Base-by-base conservation (phyloP, 2,888 invertebrate genomes). In the Dyspetes luteomarginatus region DNA sequence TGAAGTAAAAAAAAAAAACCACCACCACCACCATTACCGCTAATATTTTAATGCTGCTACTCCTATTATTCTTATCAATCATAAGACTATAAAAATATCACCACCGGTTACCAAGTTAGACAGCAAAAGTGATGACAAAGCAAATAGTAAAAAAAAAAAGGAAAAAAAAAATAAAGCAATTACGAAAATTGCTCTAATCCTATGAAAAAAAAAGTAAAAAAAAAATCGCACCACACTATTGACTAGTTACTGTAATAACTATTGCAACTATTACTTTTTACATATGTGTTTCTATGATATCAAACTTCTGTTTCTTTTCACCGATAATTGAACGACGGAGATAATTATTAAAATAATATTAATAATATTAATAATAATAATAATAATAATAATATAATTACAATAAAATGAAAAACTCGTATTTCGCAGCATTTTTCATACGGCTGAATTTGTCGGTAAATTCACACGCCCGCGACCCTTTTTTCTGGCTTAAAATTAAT, bases 341-440 rank as follows among this genome's bases (percentile, higher is more conserved):
- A 56, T 45, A 62, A 79, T 69, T 48, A 81, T 56, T 68, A 48
- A 75, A 73, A 58, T 15, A 75, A 84, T 84, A 83, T 82, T 82
- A 84, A 82, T 86, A 75, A 86, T 86, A 87, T 86, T 85, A 85
- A 84, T 86, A 88, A 87, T 86, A 86, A 86, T 86, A 86, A 87
- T 62, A 62, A 12, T 43, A 15, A 67, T 45, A 68, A 58, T 36
- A 68, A 43, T n/a, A 64, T 5, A 56, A n/a, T n/a, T n/a, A n/a
- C n/a, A 76, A 45, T 19, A 36, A 68, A 43, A 7, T 36, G 28
- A 50, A 52, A 28, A 3, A 36, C 36, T 56, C 64, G 43, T 71
- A 71, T 41, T 69, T 15, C 85, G 83, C 84, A 86, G 81, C 87
- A 86, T 87, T 88, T n/a, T 87, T 88, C 86, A 87, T 84, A 82